Conservation (phyloP, 2,888 invertebrate genomes). For the Apotomis capreana region DNA sequence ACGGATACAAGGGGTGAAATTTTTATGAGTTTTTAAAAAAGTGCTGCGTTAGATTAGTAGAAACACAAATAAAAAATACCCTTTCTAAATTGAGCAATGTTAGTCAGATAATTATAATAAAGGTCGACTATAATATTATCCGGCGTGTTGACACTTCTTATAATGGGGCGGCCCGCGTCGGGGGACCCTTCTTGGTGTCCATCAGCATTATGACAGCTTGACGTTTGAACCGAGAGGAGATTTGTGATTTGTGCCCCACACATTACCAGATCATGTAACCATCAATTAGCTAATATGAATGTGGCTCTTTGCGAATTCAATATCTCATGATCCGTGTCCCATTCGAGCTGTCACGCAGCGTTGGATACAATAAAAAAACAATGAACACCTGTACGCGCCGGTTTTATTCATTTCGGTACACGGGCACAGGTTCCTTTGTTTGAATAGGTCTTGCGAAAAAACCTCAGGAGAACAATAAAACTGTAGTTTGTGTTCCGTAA, state of each 20-base stretch:
- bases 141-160: conserved; percentile 61
- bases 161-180: conserved; percentile 54
- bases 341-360: conserved; percentile 43
- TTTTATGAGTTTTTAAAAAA: conserved; percentile 25
- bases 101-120: conserved; percentile 36
- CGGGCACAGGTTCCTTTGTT: conserved; percentile 65
- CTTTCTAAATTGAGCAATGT: conserved; percentile 27
- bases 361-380: conserved; percentile 42
- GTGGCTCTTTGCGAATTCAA: conserved; percentile 33
- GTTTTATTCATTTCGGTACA: conserved; percentile 42
- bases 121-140: conserved; percentile 56
- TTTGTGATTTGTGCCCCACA: conserved; percentile 44
- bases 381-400: conserved; percentile 42
- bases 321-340: conserved; percentile 33
- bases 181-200: conserved; percentile 43
- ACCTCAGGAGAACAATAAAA: conserved; percentile 67
- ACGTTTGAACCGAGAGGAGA: conserved; percentile 42
- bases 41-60: conserved; percentile 14
- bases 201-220: conserved; percentile 47
- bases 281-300: conserved; percentile 47
- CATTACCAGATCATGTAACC: conserved; percentile 44
- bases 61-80: conserved; percentile 24
- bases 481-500: conserved; percentile 74
- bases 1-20: conserved; percentile 35
- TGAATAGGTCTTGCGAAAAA: conserved; percentile 71